phyloP scores from a whole-genome alignment of 2,888 invertebrate genomes.

The Drosophila fungiperda region DNA sequence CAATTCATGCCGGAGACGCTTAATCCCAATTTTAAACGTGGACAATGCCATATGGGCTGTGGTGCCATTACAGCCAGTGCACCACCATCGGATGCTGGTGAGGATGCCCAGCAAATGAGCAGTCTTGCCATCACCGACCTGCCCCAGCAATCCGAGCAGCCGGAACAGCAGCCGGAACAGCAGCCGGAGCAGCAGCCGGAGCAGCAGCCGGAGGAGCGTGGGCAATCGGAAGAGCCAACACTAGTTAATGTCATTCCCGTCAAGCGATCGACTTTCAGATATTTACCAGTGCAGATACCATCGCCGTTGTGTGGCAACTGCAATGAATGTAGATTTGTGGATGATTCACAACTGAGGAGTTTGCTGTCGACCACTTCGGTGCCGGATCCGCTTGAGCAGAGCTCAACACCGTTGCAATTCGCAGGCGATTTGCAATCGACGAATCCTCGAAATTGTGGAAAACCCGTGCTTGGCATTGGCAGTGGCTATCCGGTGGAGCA shows the following conservation, averaged over 20 bases:
- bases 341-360: conserved; percentile 70
- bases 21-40: conserved; percentile 77
- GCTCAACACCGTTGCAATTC: conserved; percentile 68
- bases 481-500: conserved; percentile 66
- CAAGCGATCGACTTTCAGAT: conserved; percentile 51
- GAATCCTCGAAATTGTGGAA: conserved; percentile 27
- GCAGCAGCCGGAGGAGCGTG: neutral
- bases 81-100: conserved; percentile 4
- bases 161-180: conserved; percentile 5
- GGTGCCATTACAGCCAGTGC: conserved; percentile 37
- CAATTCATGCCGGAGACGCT: conserved; percentile 84
- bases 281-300: conserved; percentile 54
- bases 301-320: conserved; percentile 46
- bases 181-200: neutral
- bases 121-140: conserved; percentile 20
- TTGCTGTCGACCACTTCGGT: conserved; percentile 72
- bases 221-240: conserved; percentile 7
- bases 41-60: conserved; percentile 79
- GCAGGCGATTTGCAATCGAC: conserved; percentile 61
- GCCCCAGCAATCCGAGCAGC: conserved; percentile 1
- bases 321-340: conserved; percentile 79
- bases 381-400: conserved; percentile 64
- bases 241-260: conserved; percentile 41
- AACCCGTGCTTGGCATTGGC: conserved; percentile 30
- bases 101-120: neutral